Base-by-base conservation (phyloP, 2,888 invertebrate species). In the Luperina nickerlii region DNA sequence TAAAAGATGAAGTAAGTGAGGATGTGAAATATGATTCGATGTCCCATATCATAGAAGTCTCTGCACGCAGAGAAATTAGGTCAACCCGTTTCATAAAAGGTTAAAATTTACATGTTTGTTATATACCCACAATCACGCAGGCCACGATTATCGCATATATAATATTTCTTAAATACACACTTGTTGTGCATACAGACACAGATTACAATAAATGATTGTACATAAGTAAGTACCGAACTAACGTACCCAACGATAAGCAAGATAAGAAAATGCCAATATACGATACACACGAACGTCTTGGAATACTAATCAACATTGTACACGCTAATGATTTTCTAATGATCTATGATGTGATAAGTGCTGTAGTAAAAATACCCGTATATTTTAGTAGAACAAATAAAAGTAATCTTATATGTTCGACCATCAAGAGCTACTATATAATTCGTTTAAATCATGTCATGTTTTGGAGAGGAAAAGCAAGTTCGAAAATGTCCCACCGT, bases 401-500 rank as follows among this genome's bases (percentile, higher is more conserved):
- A 73, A 67, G 74, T 78, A 75, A 65, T 48, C 1, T 63, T 60
- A 18, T 51, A 45, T 72, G 65, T 32, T 15, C 8, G 42, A 69
- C 66, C 27, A 74, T 45, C 27, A 45, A 74, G 71, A 76, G 27
- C 51, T 24, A 72, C 74, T 45, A 69, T 32, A 63, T 69, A 66
- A 74, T 77, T 63, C 18, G 63, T 60, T 74, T 65, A 62, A 62
- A 75, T 67, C 57, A 62, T 73, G 70, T 74, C 79, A 76, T 82
- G 76, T 87, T 83, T 87, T 81, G 69, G 78, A 79, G 75, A 84
- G 85, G 88, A 87, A 85, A 78, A 85, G 81, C 78, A 69, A 78
- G 81, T 88, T 81, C 67, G 63, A 76, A 84, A 82, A 87, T 74
- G 76, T 73, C 78, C 79, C 78, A 32, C 45, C 51, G 77, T 60